These are phyloP conservation scores for Leptonema lineaticorne DNA, from an alignment of 1,140 invertebrate genomes.

Conservation along the genomic window DNA sequence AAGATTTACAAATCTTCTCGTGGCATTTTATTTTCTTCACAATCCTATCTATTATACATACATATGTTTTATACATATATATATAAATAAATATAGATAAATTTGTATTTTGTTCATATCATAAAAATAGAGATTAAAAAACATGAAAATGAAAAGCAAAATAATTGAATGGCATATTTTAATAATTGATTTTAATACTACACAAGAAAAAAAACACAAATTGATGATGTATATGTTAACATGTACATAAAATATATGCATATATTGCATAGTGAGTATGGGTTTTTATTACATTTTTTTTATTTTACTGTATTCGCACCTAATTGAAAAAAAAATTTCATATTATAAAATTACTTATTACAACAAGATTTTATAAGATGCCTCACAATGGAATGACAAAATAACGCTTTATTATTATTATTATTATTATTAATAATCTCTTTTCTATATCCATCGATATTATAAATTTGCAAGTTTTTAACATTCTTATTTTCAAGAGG, in stretches of 20 bases:
- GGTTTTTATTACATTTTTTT: neutral
- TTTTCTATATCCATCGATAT: too few relatives aligned
- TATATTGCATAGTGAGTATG: neutral
- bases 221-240: neutral
- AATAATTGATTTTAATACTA: constrained; percentile 1
- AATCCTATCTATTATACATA: neutral
- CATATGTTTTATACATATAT: neutral
- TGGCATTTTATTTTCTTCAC: neutral
- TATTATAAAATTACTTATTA: too few relatives aligned
- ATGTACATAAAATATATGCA: neutral
- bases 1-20: neutral
- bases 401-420: too few relatives aligned
- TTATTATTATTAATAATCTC: too few relatives aligned
- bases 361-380: too few relatives aligned
- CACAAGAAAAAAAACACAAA: neutral
- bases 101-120: neutral
- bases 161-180: neutral
- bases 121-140: neutral
- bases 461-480: too few relatives aligned
- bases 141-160: neutral
- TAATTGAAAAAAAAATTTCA: too few relatives aligned
- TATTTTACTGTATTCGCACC: neutral
- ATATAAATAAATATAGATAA: neutral
- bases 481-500: too few relatives aligned
- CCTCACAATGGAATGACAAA: too few relatives aligned